Evolutionary conservation across 37 sponge, comb jelly and placozoan species (phyloP).

Genomic region (Beroe ovata): DNA sequence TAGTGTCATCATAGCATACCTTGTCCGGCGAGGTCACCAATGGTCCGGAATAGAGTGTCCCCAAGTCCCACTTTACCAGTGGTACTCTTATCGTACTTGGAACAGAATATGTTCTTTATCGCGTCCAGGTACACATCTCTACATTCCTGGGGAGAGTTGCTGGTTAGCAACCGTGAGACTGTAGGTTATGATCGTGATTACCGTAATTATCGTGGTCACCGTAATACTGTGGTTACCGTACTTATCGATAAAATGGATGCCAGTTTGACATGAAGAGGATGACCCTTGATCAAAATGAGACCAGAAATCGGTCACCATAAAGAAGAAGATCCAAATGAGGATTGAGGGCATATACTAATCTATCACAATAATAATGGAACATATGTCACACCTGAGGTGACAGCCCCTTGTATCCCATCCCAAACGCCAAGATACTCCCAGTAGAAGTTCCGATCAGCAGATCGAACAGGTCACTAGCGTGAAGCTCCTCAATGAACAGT

Average conservation of each 20-base stretch:
- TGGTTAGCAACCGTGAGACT: too few relatives aligned
- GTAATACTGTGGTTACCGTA: too few relatives aligned
- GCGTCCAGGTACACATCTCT: conserved; percentile 49
- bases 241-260: too few relatives aligned
- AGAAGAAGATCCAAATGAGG: background rate
- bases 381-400: conserved; percentile 54
- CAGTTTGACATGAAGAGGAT: background rate
- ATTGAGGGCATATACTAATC: too few relatives aligned
- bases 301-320: background rate
- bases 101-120: conserved; percentile 48
- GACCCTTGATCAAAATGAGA: background rate
- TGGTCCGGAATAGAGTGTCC: conserved; percentile 31
- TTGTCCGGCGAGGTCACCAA: conserved; percentile 38
- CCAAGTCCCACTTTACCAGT: conserved; percentile 42
- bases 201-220: too few relatives aligned
- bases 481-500: conserved; percentile 32
- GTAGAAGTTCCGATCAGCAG: conserved; percentile 44
- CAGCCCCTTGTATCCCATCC: conserved; percentile 65
- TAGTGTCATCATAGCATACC: too few relatives aligned
- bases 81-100: conserved; percentile 50
- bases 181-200: too few relatives aligned
- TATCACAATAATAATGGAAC: too few relatives aligned
- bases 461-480: conserved; percentile 50
- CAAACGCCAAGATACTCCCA: conserved; percentile 48
- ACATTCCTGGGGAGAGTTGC: conserved; percentile 47